Evolutionary conservation across 1,140 invertebrate species (phyloP).

Genomic region (Lasioglossum albipes): DNA sequence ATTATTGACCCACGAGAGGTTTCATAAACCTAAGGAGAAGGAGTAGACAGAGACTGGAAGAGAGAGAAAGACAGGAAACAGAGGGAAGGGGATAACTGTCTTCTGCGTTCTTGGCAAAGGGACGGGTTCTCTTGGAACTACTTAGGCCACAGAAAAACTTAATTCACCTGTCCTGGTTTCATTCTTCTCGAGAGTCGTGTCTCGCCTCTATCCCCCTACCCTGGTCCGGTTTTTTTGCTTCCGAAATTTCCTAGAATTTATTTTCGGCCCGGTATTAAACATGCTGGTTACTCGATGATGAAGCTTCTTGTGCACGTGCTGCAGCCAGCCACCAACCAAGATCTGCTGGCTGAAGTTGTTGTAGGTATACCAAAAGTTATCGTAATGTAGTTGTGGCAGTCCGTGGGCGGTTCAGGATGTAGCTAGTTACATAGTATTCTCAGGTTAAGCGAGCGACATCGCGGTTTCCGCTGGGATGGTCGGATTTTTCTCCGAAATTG

Average conservation of each 20-base stretch:
- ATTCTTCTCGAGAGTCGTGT: not conserved
- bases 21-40: not conserved
- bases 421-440: too few relatives aligned
- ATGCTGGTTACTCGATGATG: not conserved
- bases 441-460: too few relatives aligned
- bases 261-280: not conserved
- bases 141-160: conserved; percentile 7
- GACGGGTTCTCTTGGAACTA: not conserved
- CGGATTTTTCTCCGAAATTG: too few relatives aligned
- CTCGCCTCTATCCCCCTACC: not conserved
- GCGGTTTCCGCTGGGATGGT: too few relatives aligned
- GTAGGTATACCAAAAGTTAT: too few relatives aligned
- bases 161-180: not conserved
- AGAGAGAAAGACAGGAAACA: too few relatives aligned
- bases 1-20: not conserved
- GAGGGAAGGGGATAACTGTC: not conserved
- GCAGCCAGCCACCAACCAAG: not conserved
- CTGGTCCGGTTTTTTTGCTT: not conserved
- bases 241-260: not conserved
- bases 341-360: not conserved
- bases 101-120: not conserved
- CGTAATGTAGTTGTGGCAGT: too few relatives aligned
- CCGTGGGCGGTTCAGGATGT: too few relatives aligned
- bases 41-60: too few relatives aligned
- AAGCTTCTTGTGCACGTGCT: not conserved